Percentiles rank a stretch among this genome's conserved stretches.
Evolutionary conservation across 2,888 invertebrate species (phyloP).

Genomic region (Ptilodon capucinus): DNA sequence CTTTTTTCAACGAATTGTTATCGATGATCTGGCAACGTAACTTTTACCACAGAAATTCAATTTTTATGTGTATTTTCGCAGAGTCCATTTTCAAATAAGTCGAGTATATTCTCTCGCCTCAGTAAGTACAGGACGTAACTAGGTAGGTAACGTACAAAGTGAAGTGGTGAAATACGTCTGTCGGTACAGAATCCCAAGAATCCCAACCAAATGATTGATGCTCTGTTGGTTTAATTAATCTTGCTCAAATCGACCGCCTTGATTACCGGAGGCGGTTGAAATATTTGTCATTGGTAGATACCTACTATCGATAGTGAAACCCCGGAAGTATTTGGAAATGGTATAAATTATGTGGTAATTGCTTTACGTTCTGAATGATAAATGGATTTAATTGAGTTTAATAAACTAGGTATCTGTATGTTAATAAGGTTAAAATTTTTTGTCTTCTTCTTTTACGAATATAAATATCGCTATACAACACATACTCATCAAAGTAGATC

Average conservation of each 20-base stretch:
- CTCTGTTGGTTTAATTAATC: constrained; percentile 71
- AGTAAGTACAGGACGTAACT: too few relatives aligned
- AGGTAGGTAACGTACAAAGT: constrained; percentile 36
- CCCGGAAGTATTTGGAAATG: neutral
- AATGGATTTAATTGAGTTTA: neutral
- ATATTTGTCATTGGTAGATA: constrained; percentile 2
- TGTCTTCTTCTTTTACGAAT: too few relatives aligned
- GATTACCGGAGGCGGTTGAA: constrained; percentile 44
- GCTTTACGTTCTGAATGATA: neutral
- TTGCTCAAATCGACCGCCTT: constrained; percentile 64
- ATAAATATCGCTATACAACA: too few relatives aligned
- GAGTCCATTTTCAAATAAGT: too few relatives aligned
- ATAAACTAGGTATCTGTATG: too few relatives aligned
- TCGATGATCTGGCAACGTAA: too few relatives aligned
- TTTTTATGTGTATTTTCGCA: too few relatives aligned
- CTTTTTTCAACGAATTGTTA: too few relatives aligned
- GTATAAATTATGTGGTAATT: neutral
- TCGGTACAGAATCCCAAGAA: constrained; percentile 52
- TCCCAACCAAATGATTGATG: constrained; percentile 72
- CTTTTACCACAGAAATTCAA: too few relatives aligned
- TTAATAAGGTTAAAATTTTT: too few relatives aligned
- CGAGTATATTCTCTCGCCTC: too few relatives aligned
- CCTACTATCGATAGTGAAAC: constrained; percentile 10
- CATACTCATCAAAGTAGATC: too few relatives aligned
- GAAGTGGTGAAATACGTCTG: constrained; percentile 48